Percentiles rank a stretch among this genome's conserved stretches.
Evolutionary conservation across 2,113 vertebrate genomes (phyloP).

Genomic region (Rafetus swinhoei): DNA sequence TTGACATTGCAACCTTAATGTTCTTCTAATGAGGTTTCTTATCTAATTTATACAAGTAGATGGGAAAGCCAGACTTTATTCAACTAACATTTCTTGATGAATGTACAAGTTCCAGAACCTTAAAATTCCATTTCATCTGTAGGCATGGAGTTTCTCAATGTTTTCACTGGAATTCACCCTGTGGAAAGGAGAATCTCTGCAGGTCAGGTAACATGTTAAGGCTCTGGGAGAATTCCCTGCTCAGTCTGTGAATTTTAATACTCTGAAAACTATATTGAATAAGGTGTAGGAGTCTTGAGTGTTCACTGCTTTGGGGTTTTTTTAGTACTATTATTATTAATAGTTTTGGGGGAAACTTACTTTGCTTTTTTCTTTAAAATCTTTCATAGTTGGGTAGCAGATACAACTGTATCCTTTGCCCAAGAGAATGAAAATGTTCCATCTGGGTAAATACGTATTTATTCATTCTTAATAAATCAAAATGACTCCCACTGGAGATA

Average conservation of each 20-base stretch:
- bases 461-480: constrained; percentile 46
- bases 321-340: not conserved
- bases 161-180: not conserved
- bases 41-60: not conserved
- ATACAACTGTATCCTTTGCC: not conserved
- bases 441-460: constrained; percentile 49
- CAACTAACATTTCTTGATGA: not conserved
- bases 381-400: not conserved
- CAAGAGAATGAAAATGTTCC: not conserved
- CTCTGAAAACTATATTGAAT: not conserved
- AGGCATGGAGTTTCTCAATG: not conserved
- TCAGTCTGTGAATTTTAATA: constrained; percentile 6
- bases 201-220: not conserved
- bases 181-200: not conserved
- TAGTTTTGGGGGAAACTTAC: not conserved
- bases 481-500: constrained; percentile 35
- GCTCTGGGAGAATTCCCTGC: not conserved
- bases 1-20: not conserved
- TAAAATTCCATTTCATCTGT: not conserved
- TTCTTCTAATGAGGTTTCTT: not conserved
- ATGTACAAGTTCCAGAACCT: not conserved
- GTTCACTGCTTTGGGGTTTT: not conserved
- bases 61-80: not conserved
- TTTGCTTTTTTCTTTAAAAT: not conserved
- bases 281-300: not conserved